phyloP scores from a whole-genome alignment of 2,113 vertebrate species.

The Silurus meridionalis region DNA sequence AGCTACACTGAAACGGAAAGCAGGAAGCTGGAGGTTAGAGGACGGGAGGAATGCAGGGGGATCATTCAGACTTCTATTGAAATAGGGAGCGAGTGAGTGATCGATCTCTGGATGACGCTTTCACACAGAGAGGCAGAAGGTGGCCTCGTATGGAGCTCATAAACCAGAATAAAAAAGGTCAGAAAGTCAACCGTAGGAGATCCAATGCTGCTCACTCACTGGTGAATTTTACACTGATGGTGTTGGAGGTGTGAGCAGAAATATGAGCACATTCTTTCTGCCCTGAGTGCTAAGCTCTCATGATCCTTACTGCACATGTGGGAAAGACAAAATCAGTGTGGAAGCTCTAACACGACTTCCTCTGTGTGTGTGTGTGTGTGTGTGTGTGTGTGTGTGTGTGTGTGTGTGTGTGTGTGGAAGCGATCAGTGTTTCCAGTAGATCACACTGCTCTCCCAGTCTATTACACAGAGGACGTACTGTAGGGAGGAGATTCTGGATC shows the following conservation, averaged over 20 bases:
- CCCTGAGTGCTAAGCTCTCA: not conserved
- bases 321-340: not conserved
- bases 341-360: slow-evolving; percentile 5
- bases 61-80: not conserved
- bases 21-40: slow-evolving; percentile 13
- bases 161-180: not conserved
- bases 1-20: not conserved
- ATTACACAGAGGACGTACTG: not conserved
- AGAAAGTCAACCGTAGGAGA: not conserved
- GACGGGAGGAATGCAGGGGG: not conserved
- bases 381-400: slow-evolving; percentile 14
- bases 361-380: not conserved
- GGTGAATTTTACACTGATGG: not conserved
- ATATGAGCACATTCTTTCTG: not conserved
- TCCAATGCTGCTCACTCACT: not conserved
- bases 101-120: not conserved
- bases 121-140: not conserved
- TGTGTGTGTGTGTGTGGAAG: slow-evolving; percentile 13
- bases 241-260: slow-evolving; percentile 26
- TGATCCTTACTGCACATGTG: slow-evolving; percentile 1
- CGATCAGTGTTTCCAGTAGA: slow-evolving; percentile 29
- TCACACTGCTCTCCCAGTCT: slow-evolving; percentile 7
- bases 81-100: not conserved
- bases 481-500: slow-evolving; percentile 15
- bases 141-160: not conserved